phyloP scores from a whole-genome alignment of 2,797 vertebrate species.

The Alfaro cultratus region DNA sequence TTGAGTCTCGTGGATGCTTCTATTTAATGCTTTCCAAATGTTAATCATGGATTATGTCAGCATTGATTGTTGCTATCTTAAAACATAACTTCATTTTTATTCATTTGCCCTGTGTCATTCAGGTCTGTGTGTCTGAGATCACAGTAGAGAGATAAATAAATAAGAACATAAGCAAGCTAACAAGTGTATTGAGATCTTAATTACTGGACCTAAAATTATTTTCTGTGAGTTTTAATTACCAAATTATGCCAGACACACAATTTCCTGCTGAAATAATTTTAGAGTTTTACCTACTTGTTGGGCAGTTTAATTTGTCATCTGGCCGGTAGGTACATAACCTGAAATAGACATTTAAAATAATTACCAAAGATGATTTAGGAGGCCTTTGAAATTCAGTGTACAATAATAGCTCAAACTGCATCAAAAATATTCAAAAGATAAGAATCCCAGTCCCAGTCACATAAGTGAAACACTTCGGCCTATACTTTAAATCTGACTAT shows the following conservation, averaged over 20 bases:
- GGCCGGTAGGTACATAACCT: neutral
- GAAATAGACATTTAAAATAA: constrained; percentile 3
- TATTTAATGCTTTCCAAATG: constrained; percentile 2
- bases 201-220: neutral
- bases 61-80: constrained; percentile 4
- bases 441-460: neutral
- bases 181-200: neutral
- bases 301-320: neutral
- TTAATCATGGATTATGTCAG: constrained; percentile 19
- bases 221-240: neutral
- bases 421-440: neutral
- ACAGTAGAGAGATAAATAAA: neutral
- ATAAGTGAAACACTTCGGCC: neutral
- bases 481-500: neutral
- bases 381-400: neutral
- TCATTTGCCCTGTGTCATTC: neutral
- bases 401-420: neutral
- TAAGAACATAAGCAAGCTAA: neutral
- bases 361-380: neutral
- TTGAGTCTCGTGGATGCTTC: constrained; percentile 20
- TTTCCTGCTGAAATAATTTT: neutral
- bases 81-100: neutral
- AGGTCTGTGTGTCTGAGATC: neutral
- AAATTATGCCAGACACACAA: too few species aligned
- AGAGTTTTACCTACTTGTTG: neutral